Conservation (phyloP, 1,140 invertebrate genomes). For the Zaprionus gabonicus region DNA sequence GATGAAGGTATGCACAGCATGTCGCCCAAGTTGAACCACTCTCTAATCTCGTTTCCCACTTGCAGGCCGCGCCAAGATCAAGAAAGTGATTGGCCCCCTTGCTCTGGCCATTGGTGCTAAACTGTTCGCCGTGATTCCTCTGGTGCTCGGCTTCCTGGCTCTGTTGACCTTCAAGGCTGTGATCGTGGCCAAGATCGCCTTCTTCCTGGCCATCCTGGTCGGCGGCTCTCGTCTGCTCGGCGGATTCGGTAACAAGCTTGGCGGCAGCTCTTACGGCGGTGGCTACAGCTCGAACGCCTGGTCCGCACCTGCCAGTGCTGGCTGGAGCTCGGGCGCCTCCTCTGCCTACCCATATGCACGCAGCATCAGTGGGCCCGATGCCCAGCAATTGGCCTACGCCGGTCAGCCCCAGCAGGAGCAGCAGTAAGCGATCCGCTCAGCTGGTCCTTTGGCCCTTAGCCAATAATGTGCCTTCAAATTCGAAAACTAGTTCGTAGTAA, state of each 20-base stretch:
- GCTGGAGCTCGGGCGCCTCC: constrained; percentile 84
- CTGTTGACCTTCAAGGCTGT: constrained; percentile 90
- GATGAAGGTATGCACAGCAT: constrained; percentile 86
- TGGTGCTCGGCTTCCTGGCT: constrained; percentile 89
- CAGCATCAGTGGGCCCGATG: constrained; percentile 85
- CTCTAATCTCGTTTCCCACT: background rate
- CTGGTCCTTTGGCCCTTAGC: constrained; percentile 15
- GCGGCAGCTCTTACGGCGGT: constrained; percentile 46
- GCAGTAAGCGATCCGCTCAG: constrained; percentile 24
- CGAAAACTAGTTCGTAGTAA: constrained; percentile 70
- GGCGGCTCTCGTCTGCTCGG: constrained; percentile 89
- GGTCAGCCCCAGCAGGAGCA: constrained; percentile 55
- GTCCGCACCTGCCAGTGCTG: constrained; percentile 75
- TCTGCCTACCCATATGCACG: constrained; percentile 87
- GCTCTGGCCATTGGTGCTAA: constrained; percentile 88
- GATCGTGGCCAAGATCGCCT: constrained; percentile 90
- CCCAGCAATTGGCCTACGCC: constrained; percentile 82
- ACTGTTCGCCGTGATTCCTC: constrained; percentile 88
- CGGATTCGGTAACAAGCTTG: constrained; percentile 84
- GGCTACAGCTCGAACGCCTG: constrained; percentile 76
- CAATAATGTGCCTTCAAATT: constrained; percentile 73
- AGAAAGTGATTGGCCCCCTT: constrained; percentile 89
- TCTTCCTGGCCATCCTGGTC: constrained; percentile 88
- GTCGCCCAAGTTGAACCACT: background rate
- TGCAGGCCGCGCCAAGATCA: constrained; percentile 89